A percentile compares a stretch with the other conserved stretches of the same genome.
These are phyloP conservation scores for Oscheius sp. DNA, from an alignment of 1,140 invertebrate species.

Conservation along the genomic window DNA sequence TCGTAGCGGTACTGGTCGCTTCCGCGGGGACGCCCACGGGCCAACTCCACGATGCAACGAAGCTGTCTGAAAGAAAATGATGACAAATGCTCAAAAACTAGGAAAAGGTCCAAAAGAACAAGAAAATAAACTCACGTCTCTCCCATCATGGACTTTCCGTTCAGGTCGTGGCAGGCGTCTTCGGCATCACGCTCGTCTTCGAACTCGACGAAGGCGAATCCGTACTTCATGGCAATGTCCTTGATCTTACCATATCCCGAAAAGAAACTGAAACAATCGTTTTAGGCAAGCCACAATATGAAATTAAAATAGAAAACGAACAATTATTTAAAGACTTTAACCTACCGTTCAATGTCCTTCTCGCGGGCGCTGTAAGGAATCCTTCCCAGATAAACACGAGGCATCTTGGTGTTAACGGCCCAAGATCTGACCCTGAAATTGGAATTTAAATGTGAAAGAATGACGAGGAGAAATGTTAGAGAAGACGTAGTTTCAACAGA, in stretches of 20 bases:
- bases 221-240: conserved; percentile 94
- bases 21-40: conserved; percentile 35
- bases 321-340: not conserved
- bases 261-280: conserved; percentile 71
- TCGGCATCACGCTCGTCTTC: conserved; percentile 95
- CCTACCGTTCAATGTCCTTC: conserved; percentile 81
- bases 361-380: conserved; percentile 83
- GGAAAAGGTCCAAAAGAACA: not conserved
- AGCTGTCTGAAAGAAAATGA: not conserved
- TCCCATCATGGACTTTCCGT: conserved; percentile 88
- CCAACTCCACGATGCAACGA: conserved; percentile 37
- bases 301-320: not conserved
- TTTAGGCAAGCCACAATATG: too few relatives aligned
- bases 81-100: not conserved
- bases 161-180: conserved; percentile 93
- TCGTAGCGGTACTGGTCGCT: conserved; percentile 25
- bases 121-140: conserved; percentile 71
- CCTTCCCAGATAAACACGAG: conserved; percentile 90
- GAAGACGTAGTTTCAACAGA: too few relatives aligned
- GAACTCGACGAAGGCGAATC: conserved; percentile 98
- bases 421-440: not conserved
- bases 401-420: conserved; percentile 15
- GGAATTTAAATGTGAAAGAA: not conserved
- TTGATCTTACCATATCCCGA: conserved; percentile 89
- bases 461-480: not conserved